These are phyloP conservation scores for Styela clava DNA, from an alignment of 23 tunicate species.

Conservation along the genomic window DNA sequence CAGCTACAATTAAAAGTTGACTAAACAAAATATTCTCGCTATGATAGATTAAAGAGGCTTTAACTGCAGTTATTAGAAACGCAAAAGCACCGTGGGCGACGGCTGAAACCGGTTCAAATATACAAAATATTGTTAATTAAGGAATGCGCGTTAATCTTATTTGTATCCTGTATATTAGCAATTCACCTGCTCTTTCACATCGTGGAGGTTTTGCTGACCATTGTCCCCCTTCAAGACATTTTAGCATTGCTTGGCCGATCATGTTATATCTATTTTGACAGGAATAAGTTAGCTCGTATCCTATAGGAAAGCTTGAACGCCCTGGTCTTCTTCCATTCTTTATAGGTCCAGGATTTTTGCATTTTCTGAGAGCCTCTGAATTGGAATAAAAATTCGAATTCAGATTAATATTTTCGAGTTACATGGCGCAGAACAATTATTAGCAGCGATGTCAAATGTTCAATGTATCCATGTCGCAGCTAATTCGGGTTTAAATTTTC, in stretches of 20 bases:
- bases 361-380: neutral
- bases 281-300: neutral
- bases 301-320: neutral
- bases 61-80: too few relatives aligned
- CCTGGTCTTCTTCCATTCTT: neutral
- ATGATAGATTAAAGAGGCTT: too few relatives aligned
- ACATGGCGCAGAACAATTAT: too few relatives aligned
- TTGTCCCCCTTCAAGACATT: neutral
- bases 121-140: too few relatives aligned
- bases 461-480: too few relatives aligned
- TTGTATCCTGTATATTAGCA: too few relatives aligned
- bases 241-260: constrained; percentile 6
- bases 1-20: too few relatives aligned
- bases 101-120: too few relatives aligned
- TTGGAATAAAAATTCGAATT: neutral
- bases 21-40: too few relatives aligned
- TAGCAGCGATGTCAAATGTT: too few relatives aligned
- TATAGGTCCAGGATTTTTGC: neutral
- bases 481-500: neutral
- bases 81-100: too few relatives aligned
- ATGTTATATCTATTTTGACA: constrained; percentile 3
- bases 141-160: too few relatives aligned
- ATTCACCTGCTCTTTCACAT: constrained; percentile 14
- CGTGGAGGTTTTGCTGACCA: constrained; percentile 8
- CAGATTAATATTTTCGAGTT: neutral